A percentile compares a stretch with the other conserved stretches of the same genome.
These are phyloP conservation scores for Apodemus agrarius DNA, from an alignment of 2,797 vertebrate species.

Conservation along the genomic window DNA sequence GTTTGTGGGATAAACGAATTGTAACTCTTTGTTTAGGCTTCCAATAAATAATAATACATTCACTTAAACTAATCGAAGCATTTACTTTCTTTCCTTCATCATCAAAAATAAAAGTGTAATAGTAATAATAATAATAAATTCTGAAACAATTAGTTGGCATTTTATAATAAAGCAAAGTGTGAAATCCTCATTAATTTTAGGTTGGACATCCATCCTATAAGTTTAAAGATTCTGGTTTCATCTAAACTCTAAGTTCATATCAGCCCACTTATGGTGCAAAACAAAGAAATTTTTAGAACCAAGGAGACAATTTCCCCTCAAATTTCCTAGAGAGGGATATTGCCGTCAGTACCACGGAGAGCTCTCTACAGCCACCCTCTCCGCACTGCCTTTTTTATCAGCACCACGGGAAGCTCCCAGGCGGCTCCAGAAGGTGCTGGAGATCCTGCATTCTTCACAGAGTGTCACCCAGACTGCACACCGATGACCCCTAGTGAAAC, in stretches of 20 bases:
- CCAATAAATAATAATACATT: constrained; percentile 24
- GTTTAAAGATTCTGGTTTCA: background rate
- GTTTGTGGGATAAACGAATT: constrained; percentile 20
- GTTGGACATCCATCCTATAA: background rate
- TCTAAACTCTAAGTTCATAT: constrained; percentile 16
- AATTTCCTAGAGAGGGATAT: background rate
- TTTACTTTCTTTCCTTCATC: background rate
- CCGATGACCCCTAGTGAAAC: constrained; percentile 29
- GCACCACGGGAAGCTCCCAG: constrained; percentile 56
- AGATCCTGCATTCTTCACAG: background rate
- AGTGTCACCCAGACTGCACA: background rate
- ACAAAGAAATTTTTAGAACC: constrained; percentile 13
- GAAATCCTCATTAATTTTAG: constrained; percentile 21
- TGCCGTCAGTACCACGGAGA: constrained; percentile 53
- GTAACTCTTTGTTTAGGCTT: constrained; percentile 1
- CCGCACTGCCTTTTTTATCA: background rate
- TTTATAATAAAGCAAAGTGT: constrained; percentile 34
- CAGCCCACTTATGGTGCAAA: constrained; percentile 1
- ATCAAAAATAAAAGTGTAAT: background rate
- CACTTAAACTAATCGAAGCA: background rate
- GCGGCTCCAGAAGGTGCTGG: rapidly evolving
- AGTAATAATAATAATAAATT: background rate
- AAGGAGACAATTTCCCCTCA: constrained; percentile 53
- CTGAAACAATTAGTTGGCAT: constrained; percentile 3
- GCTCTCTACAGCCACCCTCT: background rate